Percentiles rank a stretch among this genome's conserved stretches.
Evolutionary conservation across 2,113 vertebrate genomes (phyloP).

Genomic region (Eonycteris spelaea): DNA sequence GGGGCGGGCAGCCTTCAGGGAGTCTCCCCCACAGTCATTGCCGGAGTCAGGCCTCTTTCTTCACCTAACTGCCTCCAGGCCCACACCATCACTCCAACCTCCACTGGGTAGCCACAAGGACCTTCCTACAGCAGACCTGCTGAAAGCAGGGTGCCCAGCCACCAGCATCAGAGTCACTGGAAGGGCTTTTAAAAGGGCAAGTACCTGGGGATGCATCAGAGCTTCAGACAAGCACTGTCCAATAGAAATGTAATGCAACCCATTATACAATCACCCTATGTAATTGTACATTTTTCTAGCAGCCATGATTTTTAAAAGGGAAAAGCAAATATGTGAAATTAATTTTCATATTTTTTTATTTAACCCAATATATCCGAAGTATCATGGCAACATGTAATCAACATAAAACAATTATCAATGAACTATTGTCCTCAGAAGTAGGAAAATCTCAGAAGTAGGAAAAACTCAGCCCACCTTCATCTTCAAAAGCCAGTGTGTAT

Average conservation of each 20-base stretch:
- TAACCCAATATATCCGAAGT: not conserved
- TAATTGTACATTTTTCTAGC: not conserved
- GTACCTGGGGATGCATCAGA: not conserved
- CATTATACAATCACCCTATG: rapidly evolving
- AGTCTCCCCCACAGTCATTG: rapidly evolving
- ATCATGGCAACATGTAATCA: no score
- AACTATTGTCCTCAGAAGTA: not conserved
- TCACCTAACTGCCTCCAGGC: not conserved
- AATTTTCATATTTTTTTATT: not conserved
- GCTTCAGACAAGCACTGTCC: not conserved
- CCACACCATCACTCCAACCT: not conserved
- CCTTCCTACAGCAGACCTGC: not conserved
- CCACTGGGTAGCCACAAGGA: not conserved
- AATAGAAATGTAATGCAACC: not conserved
- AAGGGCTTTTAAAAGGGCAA: not conserved
- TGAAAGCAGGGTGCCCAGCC: not conserved
- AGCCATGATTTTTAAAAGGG: not conserved
- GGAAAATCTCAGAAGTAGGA: no score
- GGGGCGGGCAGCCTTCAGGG: not conserved
- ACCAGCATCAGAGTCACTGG: not conserved
- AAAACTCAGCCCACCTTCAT: not conserved
- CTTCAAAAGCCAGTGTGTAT: not conserved
- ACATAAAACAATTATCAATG: not conserved
- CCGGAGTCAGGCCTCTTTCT: not conserved
- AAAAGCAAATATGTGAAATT: not conserved